Base-by-base conservation (phyloP, 2,113 vertebrate genomes). In the Actenoides hombroni region DNA sequence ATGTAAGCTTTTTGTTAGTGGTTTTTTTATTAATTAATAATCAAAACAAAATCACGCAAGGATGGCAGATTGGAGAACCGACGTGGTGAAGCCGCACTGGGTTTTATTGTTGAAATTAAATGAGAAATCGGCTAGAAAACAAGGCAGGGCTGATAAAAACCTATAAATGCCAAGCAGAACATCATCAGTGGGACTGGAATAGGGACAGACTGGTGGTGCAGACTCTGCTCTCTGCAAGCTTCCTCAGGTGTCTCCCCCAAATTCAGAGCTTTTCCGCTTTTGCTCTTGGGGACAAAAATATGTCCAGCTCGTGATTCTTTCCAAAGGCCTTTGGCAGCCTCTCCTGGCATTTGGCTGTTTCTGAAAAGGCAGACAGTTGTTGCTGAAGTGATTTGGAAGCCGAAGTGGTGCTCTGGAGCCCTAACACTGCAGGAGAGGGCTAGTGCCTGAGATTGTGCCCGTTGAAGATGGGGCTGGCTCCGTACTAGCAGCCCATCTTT, bases 261-360 rank as follows among this genome's bases (percentile, higher is more conserved):
- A 84, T 53, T 40, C 57, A 57, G 61, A 61, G 57, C 74, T 95
- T 78, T 13, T 21, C 86, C 0, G 4, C 54, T 84, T 79, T 87
- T 70, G n/a, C 44, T 92, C 70, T 53, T 0, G 2, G 81, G 80
- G 51, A 80, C 54, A 94, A 79, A 95, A 95, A 83, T 83, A 90
- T 46, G 64, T 81, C 91, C 3, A 2, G 87, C 79, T 94, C 1
- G 2, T 60, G 90, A 80, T 88, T 54, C 88, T 68, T 96, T 95
- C 87, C 94, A 80, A 81, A 80, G 68, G 67, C 57, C 90, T 86
- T 94, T 96, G 94, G 94, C 76, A 94, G 90, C 82, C 85, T 93
- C 75, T 93, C 90, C 92, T 90, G 94, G 85, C 88, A 88, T 71
- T 70, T 93, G 96, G 85, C 81, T 93, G 31, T 29, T 84, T 57